Base-by-base conservation (phyloP, 2,113 vertebrate genomes). In the Pungitius pungitius region DNA sequence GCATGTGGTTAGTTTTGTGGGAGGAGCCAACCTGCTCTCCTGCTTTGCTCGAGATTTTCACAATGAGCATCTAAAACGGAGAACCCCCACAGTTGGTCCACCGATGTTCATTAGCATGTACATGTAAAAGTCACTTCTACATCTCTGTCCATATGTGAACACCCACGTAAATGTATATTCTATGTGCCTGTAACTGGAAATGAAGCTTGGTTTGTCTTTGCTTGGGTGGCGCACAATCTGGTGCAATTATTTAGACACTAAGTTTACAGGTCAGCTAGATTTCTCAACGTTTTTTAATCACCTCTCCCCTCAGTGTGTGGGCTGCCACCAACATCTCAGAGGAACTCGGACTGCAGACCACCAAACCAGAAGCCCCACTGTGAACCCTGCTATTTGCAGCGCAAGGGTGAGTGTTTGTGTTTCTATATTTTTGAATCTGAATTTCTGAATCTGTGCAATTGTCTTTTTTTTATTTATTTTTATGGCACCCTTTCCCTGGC, bases 361-460 rank as follows among this genome's bases (percentile, higher is more conserved):
- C 82, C 93, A 92, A 95, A 95, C 91, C 69, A 91, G 81, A 94
- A 95, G 65, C 94, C 96, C 70, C 95, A 94, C 94, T 98, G 98
- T 92, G 95, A 97, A 8, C 80, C 89, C 93, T 98, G 96, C 94
- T 96, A 96, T 95, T 86, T 94, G 94, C 90, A 93, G 91, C 92
- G 95, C 92, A 94, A 95, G 95, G 95, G 97, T 97, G 95, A 91
- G 91, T 90, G 78, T 64, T 56, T 20, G 42, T 69, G 64, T 49
- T 56, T 52, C 22, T 24, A 12, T 47, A 10, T 49, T 24, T 8
- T 47, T 39, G 8, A 39, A 7, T 39, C 54, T 17, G 47, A 35
- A 8, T 47, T 68, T 49, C 27, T 56, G n/a, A 56, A 15, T 39
- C 13, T 37, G 13, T 66, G 24, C 2, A 65, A 26, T 18, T 35